These are phyloP conservation scores for Nymphalis io DNA, from an alignment of 1,140 invertebrate species.

Conservation along the genomic window DNA sequence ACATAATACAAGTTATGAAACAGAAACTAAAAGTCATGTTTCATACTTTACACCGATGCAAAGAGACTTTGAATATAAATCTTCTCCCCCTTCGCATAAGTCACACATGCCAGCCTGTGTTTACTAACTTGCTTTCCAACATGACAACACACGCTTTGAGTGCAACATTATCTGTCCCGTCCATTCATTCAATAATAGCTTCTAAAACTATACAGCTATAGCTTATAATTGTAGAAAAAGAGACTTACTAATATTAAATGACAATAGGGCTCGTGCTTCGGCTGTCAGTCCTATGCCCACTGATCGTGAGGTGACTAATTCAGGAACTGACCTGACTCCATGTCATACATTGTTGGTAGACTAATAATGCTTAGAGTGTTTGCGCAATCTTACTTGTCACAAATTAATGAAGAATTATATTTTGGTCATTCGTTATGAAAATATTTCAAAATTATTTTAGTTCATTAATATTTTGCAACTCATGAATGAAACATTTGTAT, in stretches of 20 bases:
- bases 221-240: background rate
- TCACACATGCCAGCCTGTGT: conserved; percentile 57
- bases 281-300: conserved; percentile 52
- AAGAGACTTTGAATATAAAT: conserved; percentile 53
- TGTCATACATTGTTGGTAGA: conserved; percentile 19
- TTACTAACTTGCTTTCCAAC: conserved; percentile 61
- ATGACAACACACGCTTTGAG: conserved; percentile 45
- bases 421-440: no score
- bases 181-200: conserved; percentile 13
- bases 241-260: conserved; percentile 35
- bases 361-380: conserved; percentile 17
- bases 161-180: conserved; percentile 6
- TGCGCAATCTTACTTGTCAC: conserved; percentile 6
- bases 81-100: conserved; percentile 50
- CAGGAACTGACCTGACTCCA: conserved; percentile 51
- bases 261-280: conserved; percentile 45
- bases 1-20: conserved; percentile 34
- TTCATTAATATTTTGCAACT: no score
- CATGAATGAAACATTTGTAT: no score
- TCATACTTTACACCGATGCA: conserved; percentile 48
- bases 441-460: no score
- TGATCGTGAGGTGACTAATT: conserved; percentile 58
- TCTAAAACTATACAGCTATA: conserved; percentile 23
- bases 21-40: conserved; percentile 50
- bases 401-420: no score